These are phyloP conservation scores for Hemicrepidius hirtus DNA, from an alignment of 2,888 invertebrate genomes.

Conservation along the genomic window DNA sequence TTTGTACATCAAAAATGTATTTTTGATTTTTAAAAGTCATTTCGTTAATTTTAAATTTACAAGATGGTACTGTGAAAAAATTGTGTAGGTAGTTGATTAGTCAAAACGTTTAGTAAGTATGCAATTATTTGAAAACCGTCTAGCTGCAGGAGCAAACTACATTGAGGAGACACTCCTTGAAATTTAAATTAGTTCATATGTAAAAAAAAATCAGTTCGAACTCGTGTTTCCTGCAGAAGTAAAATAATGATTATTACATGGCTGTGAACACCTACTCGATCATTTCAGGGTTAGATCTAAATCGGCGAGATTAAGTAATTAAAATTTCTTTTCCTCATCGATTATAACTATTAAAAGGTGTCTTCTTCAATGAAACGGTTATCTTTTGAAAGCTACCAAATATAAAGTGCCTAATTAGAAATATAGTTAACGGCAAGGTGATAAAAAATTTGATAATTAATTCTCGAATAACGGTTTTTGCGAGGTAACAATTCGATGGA, in stretches of 20 bases:
- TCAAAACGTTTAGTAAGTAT: constrained; percentile 24
- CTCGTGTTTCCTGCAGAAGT: constrained; percentile 8
- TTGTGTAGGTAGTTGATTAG: constrained; percentile 26
- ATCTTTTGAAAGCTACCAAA: background rate
- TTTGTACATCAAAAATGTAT: background rate
- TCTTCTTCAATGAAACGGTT: background rate
- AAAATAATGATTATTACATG: constrained; percentile 5
- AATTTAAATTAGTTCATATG: constrained; percentile 28
- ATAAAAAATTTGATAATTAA: constrained; percentile 13
- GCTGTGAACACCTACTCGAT: constrained; percentile 5
- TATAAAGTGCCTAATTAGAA: background rate
- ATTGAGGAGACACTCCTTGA: constrained; percentile 27
- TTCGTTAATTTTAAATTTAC: background rate
- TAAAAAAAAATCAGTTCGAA: constrained; percentile 8
- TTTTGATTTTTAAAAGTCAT: background rate
- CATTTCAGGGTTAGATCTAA: constrained; percentile 18
- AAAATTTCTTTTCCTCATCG: background rate
- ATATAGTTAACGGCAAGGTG: constrained; percentile 23
- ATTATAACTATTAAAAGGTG: background rate
- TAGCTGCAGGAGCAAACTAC: constrained; percentile 14
- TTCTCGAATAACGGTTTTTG: constrained; percentile 4
- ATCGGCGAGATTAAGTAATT: constrained; percentile 1
- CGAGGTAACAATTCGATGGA: background rate
- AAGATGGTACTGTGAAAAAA: background rate
- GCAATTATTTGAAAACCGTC: constrained; percentile 13